phyloP scores from a whole-genome alignment of 37 sponge, comb jelly and placozoan genomes.

The Diacarnus erythraeanus region DNA sequence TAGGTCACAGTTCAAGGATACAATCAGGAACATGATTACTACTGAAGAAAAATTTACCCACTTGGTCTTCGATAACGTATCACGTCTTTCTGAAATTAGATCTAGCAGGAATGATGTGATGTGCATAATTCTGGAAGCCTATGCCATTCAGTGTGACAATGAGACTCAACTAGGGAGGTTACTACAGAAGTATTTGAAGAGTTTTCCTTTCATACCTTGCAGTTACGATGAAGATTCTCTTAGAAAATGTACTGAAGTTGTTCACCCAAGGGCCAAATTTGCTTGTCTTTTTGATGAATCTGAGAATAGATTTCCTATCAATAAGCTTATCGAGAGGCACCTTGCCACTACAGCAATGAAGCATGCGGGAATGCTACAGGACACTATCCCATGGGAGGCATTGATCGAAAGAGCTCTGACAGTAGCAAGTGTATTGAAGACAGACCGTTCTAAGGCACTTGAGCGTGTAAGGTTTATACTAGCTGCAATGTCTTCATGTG shows the following conservation, averaged over 20 bases:
- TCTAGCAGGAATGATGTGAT: constrained; percentile 18
- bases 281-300: constrained; percentile 30
- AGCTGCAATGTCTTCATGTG: no score
- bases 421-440: no score
- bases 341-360: constrained; percentile 13
- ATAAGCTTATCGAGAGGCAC: background rate
- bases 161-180: background rate
- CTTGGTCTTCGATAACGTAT: constrained; percentile 11
- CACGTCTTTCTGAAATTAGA: background rate
- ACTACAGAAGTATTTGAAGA: background rate
- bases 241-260: constrained; percentile 10
- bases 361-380: constrained; percentile 42
- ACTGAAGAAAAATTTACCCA: constrained; percentile 1
- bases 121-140: constrained; percentile 14
- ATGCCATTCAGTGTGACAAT: constrained; percentile 12
- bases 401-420: constrained; percentile 38
- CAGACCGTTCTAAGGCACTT: no score
- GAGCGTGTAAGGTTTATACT: no score
- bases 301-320: constrained; percentile 40
- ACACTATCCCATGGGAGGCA: constrained; percentile 19
- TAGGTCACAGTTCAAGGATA: background rate
- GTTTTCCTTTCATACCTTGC: constrained; percentile 48
- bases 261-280: constrained; percentile 26
- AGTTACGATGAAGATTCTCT: constrained; percentile 36
- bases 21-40: background rate